phyloP scores from a whole-genome alignment of 2,888 invertebrate genomes.

The Drosophila siamana region DNA sequence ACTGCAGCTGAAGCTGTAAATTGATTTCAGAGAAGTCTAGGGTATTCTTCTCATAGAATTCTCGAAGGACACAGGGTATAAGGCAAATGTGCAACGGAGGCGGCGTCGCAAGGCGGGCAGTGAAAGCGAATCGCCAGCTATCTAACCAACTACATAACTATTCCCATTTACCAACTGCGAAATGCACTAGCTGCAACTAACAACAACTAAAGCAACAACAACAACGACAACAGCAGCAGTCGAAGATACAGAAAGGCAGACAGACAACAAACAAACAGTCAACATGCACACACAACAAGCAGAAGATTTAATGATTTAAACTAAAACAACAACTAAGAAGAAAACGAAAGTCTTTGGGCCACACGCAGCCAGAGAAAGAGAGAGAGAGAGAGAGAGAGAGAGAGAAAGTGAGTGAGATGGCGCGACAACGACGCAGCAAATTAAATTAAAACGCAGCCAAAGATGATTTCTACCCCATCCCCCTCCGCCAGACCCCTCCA shows the following conservation, averaged over 20 bases:
- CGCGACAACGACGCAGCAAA: background rate
- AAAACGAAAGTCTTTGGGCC: constrained; percentile 52
- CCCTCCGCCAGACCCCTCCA: background rate
- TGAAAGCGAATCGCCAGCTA: constrained; percentile 50
- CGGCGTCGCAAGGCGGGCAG: constrained; percentile 23
- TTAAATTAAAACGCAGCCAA: background rate
- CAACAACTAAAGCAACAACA: no score
- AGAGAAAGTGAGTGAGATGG: background rate
- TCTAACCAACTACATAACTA: constrained; percentile 46
- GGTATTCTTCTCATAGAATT: no score
- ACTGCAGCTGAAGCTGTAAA: background rate
- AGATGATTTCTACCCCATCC: background rate
- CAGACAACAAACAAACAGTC: background rate
- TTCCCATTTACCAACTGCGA: constrained; percentile 43
- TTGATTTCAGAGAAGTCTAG: background rate
- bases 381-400: background rate
- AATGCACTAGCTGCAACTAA: constrained; percentile 39
- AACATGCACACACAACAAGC: constrained; percentile 16
- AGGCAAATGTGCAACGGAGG: background rate
- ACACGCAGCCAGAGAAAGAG: constrained; percentile 20
- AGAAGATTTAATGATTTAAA: constrained; percentile 55
- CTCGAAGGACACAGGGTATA: background rate
- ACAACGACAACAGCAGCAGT: constrained; percentile 41
- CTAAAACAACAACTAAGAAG: constrained; percentile 54
- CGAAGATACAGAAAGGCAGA: constrained; percentile 26